Evolutionary conservation across 2,888 invertebrate species (phyloP).

Genomic region (Azorinus chamasolen): DNA sequence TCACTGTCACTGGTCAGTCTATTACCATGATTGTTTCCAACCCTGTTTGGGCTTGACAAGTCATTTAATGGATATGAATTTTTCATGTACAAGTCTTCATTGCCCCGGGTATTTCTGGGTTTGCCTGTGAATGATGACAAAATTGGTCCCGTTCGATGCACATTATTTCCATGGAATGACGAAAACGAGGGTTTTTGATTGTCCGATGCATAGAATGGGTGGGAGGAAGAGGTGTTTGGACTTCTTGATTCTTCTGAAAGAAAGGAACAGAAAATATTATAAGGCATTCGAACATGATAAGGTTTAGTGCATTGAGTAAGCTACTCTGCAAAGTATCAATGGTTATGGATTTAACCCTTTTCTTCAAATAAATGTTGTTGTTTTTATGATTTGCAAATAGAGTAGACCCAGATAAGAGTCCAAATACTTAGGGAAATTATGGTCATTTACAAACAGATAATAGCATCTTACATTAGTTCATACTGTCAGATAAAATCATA

Average conservation of each 20-base stretch:
- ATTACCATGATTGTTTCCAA: conserved; percentile 19
- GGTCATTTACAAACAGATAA: too few species aligned
- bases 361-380: too few species aligned
- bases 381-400: too few species aligned
- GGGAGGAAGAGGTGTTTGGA: conserved; percentile 59
- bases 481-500: too few species aligned
- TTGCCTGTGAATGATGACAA: conserved; percentile 53
- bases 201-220: conserved; percentile 64
- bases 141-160: conserved; percentile 57
- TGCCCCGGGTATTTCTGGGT: conserved; percentile 28
- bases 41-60: conserved; percentile 57
- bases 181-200: conserved; percentile 59
- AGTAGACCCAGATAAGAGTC: too few species aligned
- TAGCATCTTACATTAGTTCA: too few species aligned
- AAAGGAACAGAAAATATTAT: not conserved
- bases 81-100: conserved; percentile 38
- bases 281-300: not conserved
- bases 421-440: too few species aligned
- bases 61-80: conserved; percentile 56
- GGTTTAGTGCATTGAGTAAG: not conserved
- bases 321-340: too few species aligned
- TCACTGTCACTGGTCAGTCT: conserved; percentile 37
- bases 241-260: conserved; percentile 61
- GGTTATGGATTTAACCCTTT: too few species aligned
- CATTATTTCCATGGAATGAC: conserved; percentile 61